Base-by-base conservation (phyloP, 2,888 invertebrate species). In the Beris chalybata region DNA sequence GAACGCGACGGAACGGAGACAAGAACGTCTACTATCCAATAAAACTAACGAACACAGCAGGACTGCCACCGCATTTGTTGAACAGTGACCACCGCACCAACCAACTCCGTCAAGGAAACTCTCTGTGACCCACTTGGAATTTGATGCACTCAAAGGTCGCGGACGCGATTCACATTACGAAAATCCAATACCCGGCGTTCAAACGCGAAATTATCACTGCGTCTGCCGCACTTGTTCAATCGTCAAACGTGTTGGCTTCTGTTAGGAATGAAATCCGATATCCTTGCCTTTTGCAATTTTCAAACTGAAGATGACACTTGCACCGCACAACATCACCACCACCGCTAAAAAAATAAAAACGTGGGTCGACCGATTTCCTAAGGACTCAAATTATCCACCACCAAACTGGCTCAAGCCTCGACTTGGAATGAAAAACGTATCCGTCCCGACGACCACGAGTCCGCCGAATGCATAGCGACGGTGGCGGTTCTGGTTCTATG, bases 381-480 rank as follows among this genome's bases (percentile, higher is more conserved):
- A 50, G 52, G 52, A 61, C 32, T 11, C 52, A 7, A 11, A 43
- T 15, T 12, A 22, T 38, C 43, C 52, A 61, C 61, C 43, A 61
- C 61, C 61, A 52, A 61, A 50, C 52, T 61, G 61, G 7, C 38
- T 50, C 50, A 61, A 61, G 61, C 32, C 61, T 52, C 38, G 43
- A 61, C 61, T 50, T 61, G 61, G 32, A 61, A 61, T 61, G 61
- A 32, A 22, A 22, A 22, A 48, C 31, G 54, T 11, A 54, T 32
- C 29, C 52, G 52, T 22, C 11, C 13, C 6, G 11, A n/a, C 38
- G 43, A 11, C 15, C 9, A 15, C 38, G 30, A 47, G 30, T 30
- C 30, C 29, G 13, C 13, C n/a, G 29, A 43, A n/a, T 15, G 13
- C 48, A 15, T 13, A 50, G 22, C 29, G 50, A 4, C 29, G 47